Percentiles rank a stretch among this genome's conserved stretches.
Conservation (phyloP, 2,888 invertebrate species). For the Phasia obesa region DNA sequence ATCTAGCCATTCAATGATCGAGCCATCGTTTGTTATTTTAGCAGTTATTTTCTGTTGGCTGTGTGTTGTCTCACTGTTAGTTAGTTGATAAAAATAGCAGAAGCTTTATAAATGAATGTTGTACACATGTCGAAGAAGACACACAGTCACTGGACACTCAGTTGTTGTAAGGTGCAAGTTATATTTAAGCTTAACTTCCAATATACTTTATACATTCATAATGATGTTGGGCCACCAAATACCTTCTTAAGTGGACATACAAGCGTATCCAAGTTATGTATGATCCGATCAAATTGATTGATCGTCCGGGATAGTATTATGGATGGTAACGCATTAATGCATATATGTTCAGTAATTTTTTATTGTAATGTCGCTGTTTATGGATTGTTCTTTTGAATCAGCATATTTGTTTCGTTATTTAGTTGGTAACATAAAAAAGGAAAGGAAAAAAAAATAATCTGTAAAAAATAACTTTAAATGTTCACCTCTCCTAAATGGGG, state of each 20-base stretch:
- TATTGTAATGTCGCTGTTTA: constrained; percentile 41
- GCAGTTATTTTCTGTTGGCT: neutral
- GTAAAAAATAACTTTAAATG: too few relatives aligned
- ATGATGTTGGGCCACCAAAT: constrained; percentile 56
- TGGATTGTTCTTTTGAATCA: neutral
- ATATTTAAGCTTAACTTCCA: constrained; percentile 58
- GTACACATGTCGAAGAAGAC: constrained; percentile 54
- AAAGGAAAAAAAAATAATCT: too few relatives aligned
- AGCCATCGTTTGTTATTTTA: constrained; percentile 19
- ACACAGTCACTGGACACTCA: constrained; percentile 36
- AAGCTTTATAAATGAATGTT: constrained; percentile 65
- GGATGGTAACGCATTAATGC: constrained; percentile 72
- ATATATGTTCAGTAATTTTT: constrained; percentile 63
- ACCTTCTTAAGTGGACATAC: constrained; percentile 38
- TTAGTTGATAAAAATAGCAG: constrained; percentile 47
- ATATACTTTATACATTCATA: constrained; percentile 17
- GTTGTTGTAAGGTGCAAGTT: constrained; percentile 66
- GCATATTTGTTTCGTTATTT: constrained; percentile 1
- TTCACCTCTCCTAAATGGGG: too few relatives aligned
- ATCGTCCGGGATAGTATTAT: constrained; percentile 75
- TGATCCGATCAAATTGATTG: constrained; percentile 75
- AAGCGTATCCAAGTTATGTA: constrained; percentile 51
- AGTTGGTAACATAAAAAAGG: neutral
- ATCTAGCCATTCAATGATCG: constrained; percentile 14
- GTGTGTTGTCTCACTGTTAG: neutral